Base-by-base conservation (phyloP, 1,140 invertebrate species). In the Panagrolaimus sp. region DNA sequence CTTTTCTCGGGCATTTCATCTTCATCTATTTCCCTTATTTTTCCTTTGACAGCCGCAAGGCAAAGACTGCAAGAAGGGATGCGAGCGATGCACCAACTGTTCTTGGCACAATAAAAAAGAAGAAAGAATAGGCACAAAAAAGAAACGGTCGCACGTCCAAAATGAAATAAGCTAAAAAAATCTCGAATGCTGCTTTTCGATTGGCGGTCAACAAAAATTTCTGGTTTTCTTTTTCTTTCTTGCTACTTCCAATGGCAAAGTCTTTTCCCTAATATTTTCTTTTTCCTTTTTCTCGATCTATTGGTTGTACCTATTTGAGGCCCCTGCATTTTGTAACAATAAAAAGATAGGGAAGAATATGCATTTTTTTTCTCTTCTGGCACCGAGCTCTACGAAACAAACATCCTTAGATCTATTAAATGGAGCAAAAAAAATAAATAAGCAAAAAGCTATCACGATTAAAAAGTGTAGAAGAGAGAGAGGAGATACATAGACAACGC, bases 1-100 rank as follows among this genome's bases (percentile, higher is more conserved):
- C 51, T 57, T 11, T 57, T 27, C 51, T 57, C 51, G 27, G 51
- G 20, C 27, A 57, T 57, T 57, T 57, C 51, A 57, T 57, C 51
- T 57, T 57, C 51, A 27, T 57, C 51, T 57, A 20, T 20, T 20
- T 27, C 20, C 51, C 27, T 25, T 14, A 27, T 27, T 16, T 27
- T 57, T 57, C 13, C 13, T 27, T 57, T 57, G 51, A 57, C 51
- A 57, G 51, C 51, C 51, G 51, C 27, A 57, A 57, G 31, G 31
- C 31, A 38, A 38, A 38, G 31, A 38, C 31, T n/a, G 2, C 2
- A 14, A 20, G 51, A 16, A 27, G 20, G 51, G 20, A 27, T 57
- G 51, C n/a, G 27, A 16, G 20, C 9, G 20, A 27, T 20, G 51
- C 31, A 38, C 31, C 51, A 57, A 57, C 51, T 57, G 51, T 57